Evolutionary conservation across 2,113 vertebrate genomes (phyloP).

Genomic region (Cinclus cinclus): DNA sequence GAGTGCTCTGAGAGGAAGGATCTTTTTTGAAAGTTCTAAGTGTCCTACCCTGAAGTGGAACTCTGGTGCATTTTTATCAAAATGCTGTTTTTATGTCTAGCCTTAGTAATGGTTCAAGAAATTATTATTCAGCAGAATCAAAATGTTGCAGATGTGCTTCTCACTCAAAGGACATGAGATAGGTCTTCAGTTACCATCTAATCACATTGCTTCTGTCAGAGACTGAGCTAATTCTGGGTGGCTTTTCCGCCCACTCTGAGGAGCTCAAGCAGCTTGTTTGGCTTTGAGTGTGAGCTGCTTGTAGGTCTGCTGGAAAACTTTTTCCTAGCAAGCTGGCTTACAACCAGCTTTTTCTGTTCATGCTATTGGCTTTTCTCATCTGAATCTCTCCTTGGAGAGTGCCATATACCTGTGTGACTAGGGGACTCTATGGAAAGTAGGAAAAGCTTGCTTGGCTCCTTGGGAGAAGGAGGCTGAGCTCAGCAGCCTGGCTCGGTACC

Average conservation of each 20-base stretch:
- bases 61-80: background rate
- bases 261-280: background rate
- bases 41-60: background rate
- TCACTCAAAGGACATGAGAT: background rate
- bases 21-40: background rate
- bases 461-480: background rate
- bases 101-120: background rate
- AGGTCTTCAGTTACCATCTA: background rate
- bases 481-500: background rate
- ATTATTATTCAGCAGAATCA: background rate
- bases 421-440: background rate
- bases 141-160: slow-evolving; percentile 16
- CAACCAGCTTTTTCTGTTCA: background rate
- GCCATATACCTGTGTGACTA: background rate
- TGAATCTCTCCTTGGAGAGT: background rate
- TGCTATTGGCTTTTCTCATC: background rate
- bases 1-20: background rate
- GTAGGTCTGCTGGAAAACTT: background rate
- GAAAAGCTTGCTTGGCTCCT: background rate
- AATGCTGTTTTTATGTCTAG: background rate
- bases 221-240: background rate
- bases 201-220: background rate
- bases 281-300: background rate
- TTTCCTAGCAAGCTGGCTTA: background rate
- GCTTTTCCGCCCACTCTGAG: background rate